Conservation (phyloP, 2,797 vertebrate species). For the Notolepis coatsorum region DNA sequence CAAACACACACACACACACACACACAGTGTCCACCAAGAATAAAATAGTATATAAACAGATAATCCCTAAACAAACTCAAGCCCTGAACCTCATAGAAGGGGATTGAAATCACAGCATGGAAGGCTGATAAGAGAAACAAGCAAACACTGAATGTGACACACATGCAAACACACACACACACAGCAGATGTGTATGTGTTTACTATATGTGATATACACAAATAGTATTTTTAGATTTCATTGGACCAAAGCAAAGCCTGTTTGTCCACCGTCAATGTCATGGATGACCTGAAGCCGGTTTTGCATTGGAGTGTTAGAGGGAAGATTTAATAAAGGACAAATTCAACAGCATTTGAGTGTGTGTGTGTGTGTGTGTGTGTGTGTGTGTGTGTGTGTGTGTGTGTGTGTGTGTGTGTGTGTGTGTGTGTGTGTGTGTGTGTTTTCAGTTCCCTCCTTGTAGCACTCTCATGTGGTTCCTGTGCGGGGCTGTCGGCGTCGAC, state of each 20-base stretch:
- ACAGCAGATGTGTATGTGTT: neutral
- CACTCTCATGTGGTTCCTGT: conserved; percentile 70
- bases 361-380: conserved; percentile 30
- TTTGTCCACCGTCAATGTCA: conserved; percentile 54
- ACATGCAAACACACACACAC: neutral
- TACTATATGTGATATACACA: neutral
- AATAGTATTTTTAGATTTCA: conserved; percentile 33
- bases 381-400: conserved; percentile 13
- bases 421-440: conserved; percentile 32
- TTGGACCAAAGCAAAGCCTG: conserved; percentile 31
- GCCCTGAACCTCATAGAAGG: conserved; percentile 10
- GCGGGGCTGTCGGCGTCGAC: conserved; percentile 28
- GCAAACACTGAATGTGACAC: neutral
- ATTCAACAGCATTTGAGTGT: conserved; percentile 43
- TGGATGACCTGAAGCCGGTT: conserved; percentile 48
- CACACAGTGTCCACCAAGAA: too few relatives aligned
- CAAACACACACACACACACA: neutral
- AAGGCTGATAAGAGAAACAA: conserved; percentile 17
- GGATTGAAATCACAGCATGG: conserved; percentile 18
- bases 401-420: conserved; percentile 18
- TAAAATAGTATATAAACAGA: neutral
- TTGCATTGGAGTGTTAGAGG: conserved; percentile 35
- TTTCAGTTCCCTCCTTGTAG: conserved; percentile 58
- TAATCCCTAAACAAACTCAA: neutral
- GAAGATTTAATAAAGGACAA: conserved; percentile 58